Evolutionary conservation across 2,888 invertebrate genomes (phyloP), one percentile per base, ranked within the genome.

Genomic region (Hemicrepidius hirtus): DNA sequence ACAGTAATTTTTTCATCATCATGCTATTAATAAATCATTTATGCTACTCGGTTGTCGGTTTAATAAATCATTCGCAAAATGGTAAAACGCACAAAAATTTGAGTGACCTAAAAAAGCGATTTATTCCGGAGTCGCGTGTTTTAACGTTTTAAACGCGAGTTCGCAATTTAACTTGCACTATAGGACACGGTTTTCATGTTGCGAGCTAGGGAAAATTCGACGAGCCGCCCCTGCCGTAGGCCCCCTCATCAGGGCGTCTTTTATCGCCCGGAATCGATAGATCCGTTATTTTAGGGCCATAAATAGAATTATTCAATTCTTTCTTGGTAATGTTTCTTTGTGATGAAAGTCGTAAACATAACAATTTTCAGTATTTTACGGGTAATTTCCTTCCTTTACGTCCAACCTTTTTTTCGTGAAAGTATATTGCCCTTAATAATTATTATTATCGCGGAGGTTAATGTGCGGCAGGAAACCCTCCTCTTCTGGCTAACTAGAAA

Each of bases 341-440:
- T n/a, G 53, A 32, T 53, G 53, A 21, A n/a, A 9, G 53, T 53
- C 53, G 53, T 53, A 53, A 53, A 53, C 53, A 53, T 53, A 53
- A 53, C 53, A 53, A 28, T 53, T 53, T 53, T 53, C 28, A 28
- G 24, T 53, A 53, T 53, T 49, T 53, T 53, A 53, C 53, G 53
- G 21, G 28, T 53, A 53, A 53, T 53, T 53, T 13, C 12, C 28
- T 28, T n/a, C n/a, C n/a, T 53, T 53, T 28, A 28, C 13, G 53
- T 21, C 16, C 1, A 21, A 49, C 53, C 53, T 53, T 28, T 24
- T n/a, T 44, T 53, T 21, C 53, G 24, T 0, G 32, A 12, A 21
- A 21, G 20, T 53, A 21, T 53, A 21, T 53, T 28, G 28, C 7
- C 0, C 5, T n/a, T n/a, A 9, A 24, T 53, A 21, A 53, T 53